These are phyloP conservation scores for Parasteatoda lunata DNA, from an alignment of 2,888 invertebrate species.

Conservation along the genomic window DNA sequence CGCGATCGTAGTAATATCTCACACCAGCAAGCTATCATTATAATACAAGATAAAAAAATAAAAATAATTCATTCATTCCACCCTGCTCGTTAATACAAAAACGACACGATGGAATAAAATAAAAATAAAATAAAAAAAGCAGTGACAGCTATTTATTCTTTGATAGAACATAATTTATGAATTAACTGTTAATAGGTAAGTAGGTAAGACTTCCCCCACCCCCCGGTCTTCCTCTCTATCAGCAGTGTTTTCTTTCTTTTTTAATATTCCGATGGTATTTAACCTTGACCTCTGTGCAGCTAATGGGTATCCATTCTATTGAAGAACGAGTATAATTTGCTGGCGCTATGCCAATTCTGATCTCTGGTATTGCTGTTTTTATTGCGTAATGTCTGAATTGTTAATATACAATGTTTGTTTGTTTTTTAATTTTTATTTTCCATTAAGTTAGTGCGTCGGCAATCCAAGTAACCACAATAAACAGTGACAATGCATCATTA, in stretches of 20 bases:
- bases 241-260: not conserved
- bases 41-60: not conserved
- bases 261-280: not conserved
- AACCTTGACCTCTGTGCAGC: not conserved
- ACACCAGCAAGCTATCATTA: not conserved
- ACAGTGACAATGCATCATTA: no score
- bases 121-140: not conserved
- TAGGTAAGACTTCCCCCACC: not conserved
- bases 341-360: not conserved
- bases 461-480: not conserved
- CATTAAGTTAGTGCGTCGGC: not conserved
- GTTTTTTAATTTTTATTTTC: not conserved
- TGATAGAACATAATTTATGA: not conserved
- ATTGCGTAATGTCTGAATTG: constrained; percentile 1
- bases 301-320: not conserved
- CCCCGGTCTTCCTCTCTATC: no score
- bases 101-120: not conserved
- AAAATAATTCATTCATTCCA: not conserved
- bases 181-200: constrained; percentile 2
- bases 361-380: not conserved
- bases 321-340: not conserved
- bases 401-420: not conserved
- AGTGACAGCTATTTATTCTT: constrained; percentile 5
- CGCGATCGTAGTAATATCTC: not conserved
- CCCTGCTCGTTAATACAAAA: not conserved